These are phyloP conservation scores for Neodiprion lecontei DNA, from an alignment of 1,140 invertebrate genomes.

Conservation along the genomic window DNA sequence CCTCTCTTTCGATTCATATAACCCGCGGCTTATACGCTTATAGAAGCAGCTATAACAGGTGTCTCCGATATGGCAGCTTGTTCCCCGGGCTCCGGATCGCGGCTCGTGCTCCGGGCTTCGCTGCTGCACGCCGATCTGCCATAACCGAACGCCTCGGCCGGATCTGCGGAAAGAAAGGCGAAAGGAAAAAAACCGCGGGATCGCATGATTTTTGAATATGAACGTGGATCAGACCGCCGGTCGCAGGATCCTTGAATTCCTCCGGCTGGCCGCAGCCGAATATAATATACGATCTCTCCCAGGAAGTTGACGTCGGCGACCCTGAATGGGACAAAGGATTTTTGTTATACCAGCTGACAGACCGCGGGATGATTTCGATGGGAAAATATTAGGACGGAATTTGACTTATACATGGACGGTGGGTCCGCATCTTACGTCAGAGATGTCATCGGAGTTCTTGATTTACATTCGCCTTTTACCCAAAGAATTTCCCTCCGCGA, in stretches of 20 bases:
- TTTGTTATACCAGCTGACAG: slow-evolving; percentile 1
- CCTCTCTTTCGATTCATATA: slow-evolving; percentile 44
- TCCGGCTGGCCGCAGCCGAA: background rate
- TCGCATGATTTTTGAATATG: too few relatives aligned
- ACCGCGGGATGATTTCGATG: background rate
- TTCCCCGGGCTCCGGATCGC: slow-evolving; percentile 14
- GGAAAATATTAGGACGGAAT: slow-evolving; percentile 7
- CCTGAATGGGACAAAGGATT: slow-evolving; percentile 1
- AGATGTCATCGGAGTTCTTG: background rate
- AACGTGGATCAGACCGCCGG: too few relatives aligned
- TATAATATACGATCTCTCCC: background rate
- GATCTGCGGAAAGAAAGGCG: too few relatives aligned
- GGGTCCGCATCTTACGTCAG: background rate
- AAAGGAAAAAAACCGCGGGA: too few relatives aligned
- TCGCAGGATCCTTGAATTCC: too few relatives aligned
- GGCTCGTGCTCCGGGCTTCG: background rate
- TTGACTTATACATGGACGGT: background rate
- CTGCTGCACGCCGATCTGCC: background rate
- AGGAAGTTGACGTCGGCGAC: background rate
- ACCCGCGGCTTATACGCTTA: slow-evolving; percentile 34
- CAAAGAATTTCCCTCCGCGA: background rate
- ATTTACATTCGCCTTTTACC: background rate
- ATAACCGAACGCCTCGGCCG: background rate
- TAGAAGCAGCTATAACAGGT: slow-evolving; percentile 49
- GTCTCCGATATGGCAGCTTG: slow-evolving; percentile 58